phyloP scores from a whole-genome alignment of 2,888 invertebrate species.

The Notodonta ziczac region DNA sequence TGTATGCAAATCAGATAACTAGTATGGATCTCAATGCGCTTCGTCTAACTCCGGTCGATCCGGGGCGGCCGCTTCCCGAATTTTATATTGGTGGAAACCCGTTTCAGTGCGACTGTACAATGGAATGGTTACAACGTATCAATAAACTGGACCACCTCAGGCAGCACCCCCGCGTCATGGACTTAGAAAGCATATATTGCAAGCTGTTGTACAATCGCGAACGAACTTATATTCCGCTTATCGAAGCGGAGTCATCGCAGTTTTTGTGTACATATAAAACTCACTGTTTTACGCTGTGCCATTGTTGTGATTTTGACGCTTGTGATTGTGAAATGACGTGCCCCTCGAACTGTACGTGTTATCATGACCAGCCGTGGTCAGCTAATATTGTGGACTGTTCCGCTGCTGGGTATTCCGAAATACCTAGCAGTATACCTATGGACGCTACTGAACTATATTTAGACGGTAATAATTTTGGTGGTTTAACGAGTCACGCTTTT shows the following conservation, averaged over 20 bases:
- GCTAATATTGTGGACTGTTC: slow-evolving; percentile 97
- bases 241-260: slow-evolving; percentile 94
- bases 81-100: slow-evolving; percentile 98
- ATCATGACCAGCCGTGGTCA: slow-evolving; percentile 97
- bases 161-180: slow-evolving; percentile 96
- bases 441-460: slow-evolving; percentile 97
- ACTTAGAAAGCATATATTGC: slow-evolving; percentile 95
- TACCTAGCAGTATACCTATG: slow-evolving; percentile 96
- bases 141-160: slow-evolving; percentile 92
- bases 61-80: slow-evolving; percentile 91
- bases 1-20: slow-evolving; percentile 96
- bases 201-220: slow-evolving; percentile 93
- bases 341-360: slow-evolving; percentile 96
- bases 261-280: slow-evolving; percentile 96
- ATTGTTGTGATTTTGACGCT: slow-evolving; percentile 98
- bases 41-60: slow-evolving; percentile 91
- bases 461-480: slow-evolving; percentile 95
- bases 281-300: slow-evolving; percentile 97
- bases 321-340: slow-evolving; percentile 99
- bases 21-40: slow-evolving; percentile 95
- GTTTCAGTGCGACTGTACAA: slow-evolving; percentile 96
- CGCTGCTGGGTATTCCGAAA: slow-evolving; percentile 90
- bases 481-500: slow-evolving; percentile 94
- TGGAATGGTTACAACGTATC: slow-evolving; percentile 97
- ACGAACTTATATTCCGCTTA: slow-evolving; percentile 92